Evolutionary conservation across 2,888 invertebrate genomes (phyloP).

Genomic region (Platypus cylindrus): DNA sequence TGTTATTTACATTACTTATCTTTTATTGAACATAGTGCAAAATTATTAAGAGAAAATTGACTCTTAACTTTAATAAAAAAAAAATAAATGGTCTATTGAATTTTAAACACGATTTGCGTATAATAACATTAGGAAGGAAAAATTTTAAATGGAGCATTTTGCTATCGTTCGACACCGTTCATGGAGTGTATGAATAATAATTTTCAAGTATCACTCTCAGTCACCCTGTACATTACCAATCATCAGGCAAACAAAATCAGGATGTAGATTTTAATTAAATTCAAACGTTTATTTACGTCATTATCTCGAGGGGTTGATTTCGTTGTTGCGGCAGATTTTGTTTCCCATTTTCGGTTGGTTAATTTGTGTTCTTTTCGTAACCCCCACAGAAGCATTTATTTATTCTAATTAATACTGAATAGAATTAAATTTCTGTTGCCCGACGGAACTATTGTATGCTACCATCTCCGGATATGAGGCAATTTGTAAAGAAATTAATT

Average conservation of each 20-base stretch:
- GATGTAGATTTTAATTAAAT: constrained; percentile 3
- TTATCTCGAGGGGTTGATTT: neutral
- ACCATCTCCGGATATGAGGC: neutral
- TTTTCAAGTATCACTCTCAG: constrained; percentile 2
- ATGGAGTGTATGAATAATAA: constrained; percentile 1
- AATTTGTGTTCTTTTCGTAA: constrained; percentile 5
- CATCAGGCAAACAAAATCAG: constrained; percentile 1
- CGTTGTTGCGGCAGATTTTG: constrained; percentile 3
- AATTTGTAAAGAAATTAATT: constrained; percentile 2
- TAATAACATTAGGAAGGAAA: too few relatives aligned
- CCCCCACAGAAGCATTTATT: constrained; percentile 6
- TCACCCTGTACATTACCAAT: constrained; percentile 4
- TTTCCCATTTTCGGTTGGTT: constrained; percentile 1
- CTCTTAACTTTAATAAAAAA: too few relatives aligned
- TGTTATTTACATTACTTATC: too few relatives aligned
- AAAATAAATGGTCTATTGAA: too few relatives aligned
- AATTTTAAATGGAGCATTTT: too few relatives aligned
- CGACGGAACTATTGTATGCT: constrained; percentile 1
- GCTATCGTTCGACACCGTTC: neutral
- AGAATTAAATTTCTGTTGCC: constrained; percentile 10
- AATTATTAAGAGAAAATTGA: too few relatives aligned
- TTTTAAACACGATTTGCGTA: too few relatives aligned
- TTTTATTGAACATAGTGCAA: too few relatives aligned
- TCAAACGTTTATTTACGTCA: constrained; percentile 4
- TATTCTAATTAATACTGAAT: constrained; percentile 10